Base-by-base conservation (phyloP, 2,888 invertebrate species). In the Drosophila conformis region DNA sequence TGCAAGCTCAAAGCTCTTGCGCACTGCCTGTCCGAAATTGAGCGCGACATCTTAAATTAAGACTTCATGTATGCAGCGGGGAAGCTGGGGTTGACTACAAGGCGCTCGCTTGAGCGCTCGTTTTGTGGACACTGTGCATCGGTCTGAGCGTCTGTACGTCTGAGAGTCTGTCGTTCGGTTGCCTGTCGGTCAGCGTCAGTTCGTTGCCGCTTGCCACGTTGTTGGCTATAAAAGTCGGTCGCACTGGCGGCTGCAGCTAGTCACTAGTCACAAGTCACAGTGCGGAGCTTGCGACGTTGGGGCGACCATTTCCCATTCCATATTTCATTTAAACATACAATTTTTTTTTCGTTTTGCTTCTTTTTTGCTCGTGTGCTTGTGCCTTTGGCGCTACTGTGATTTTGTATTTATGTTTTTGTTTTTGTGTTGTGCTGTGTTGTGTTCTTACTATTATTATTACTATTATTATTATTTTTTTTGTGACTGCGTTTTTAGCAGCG, bases 211-310 rank as follows among this genome's bases (percentile, higher is more conserved):
- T 35, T 53, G 61, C 73, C 80, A 62, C 73, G 69, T 77, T 82
- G 76, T 87, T 82, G 82, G 85, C 89, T 89, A 87, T 87, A 87
- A 85, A 89, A 89, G 87, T 87, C 79, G 76, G 71, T 57, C 78
- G 78, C 88, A 79, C 58, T 71, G 76, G 51, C 71, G 76, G 48
- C 70, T 69, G 62, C 87, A 73, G 69, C 73, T 82, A 82, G 76
- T 81, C 74, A 69, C 72, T 69, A 78, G 76, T 70, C 74, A 73
- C 57, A 49, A 59, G 78, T 80, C 80, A 68, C 68, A 59, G 69
- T 70, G 75, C 80, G 73, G 62, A 73, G 65, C 70, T 86, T 74
- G 79, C 76, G 65, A 64, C 75, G 73, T 69, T 69, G 72, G 69
- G 58, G 52, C 76, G 67, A 76, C 66, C 70, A 61, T 70, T 78